A percentile compares a stretch with the other conserved stretches of the same genome.
phyloP scores from a whole-genome alignment of 2,113 vertebrate species.

The Bujurquina vittata region DNA sequence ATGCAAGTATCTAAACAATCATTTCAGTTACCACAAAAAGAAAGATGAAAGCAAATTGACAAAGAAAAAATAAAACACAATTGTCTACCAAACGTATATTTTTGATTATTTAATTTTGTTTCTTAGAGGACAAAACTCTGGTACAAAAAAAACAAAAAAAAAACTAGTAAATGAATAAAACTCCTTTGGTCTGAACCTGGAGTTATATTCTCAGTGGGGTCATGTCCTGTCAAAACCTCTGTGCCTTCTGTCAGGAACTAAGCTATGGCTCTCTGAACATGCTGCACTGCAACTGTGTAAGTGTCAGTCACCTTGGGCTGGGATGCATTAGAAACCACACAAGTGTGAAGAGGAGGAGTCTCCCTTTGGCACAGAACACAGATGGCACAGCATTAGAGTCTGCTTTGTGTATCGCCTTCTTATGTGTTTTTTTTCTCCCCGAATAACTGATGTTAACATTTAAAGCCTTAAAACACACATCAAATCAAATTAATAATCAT shows the following conservation, averaged over 20 bases:
- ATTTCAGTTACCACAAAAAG: background rate
- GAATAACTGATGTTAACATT: slow-evolving; percentile 12
- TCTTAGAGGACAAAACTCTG: background rate
- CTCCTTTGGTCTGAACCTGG: background rate
- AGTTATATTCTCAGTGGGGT: slow-evolving; percentile 49
- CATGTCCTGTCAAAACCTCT: slow-evolving; percentile 68
- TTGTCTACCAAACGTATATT: background rate
- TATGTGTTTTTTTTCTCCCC: background rate
- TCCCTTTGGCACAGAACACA: slow-evolving; percentile 63
- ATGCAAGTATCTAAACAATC: background rate
- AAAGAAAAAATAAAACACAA: background rate
- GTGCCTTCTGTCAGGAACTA: slow-evolving; percentile 66
- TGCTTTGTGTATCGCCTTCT: slow-evolving; percentile 10
- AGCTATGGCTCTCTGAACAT: slow-evolving; percentile 69
- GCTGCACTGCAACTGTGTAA: slow-evolving; percentile 65
- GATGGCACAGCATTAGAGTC: slow-evolving; percentile 51
- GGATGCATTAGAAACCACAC: slow-evolving; percentile 65
- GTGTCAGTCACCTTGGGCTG: slow-evolving; percentile 72
- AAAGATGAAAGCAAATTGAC: background rate
- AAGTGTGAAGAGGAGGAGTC: slow-evolving; percentile 61
- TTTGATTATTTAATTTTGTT: background rate
- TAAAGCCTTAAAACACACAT: slow-evolving; percentile 16
- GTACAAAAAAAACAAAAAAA: background rate
- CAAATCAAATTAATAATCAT: slow-evolving; percentile 4
- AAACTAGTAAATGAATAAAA: background rate